These are phyloP conservation scores for Agonopterix heracliana DNA, from an alignment of 2,888 invertebrate species.

Conservation along the genomic window DNA sequence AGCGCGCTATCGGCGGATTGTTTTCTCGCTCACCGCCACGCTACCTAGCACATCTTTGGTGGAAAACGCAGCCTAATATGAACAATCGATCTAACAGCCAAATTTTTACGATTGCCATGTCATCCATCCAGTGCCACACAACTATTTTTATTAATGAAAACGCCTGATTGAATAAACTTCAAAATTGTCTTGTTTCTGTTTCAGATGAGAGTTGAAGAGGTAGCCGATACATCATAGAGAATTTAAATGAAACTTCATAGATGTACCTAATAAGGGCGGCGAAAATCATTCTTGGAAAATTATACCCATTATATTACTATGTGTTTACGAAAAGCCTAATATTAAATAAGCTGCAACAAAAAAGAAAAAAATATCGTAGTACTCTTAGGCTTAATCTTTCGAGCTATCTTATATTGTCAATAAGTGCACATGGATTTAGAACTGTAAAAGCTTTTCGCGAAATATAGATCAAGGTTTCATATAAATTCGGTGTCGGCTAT, in stretches of 20 bases:
- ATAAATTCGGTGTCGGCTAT: slow-evolving; percentile 49
- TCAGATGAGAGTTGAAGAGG: slow-evolving; percentile 76
- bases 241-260: slow-evolving; percentile 71
- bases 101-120: no score
- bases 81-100: neutral
- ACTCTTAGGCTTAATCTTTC: slow-evolving; percentile 68
- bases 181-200: slow-evolving; percentile 24
- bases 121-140: no score
- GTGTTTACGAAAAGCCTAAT: slow-evolving; percentile 71
- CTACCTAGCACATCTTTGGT: no score
- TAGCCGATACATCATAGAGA: slow-evolving; percentile 56
- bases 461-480: slow-evolving; percentile 49
- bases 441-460: slow-evolving; percentile 63
- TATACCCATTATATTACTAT: slow-evolving; percentile 65
- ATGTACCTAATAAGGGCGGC: slow-evolving; percentile 67
- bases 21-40: no score
- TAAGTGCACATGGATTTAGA: slow-evolving; percentile 70
- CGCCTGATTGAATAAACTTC: neutral
- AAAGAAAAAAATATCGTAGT: slow-evolving; percentile 59
- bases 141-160: neutral
- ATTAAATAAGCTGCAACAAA: slow-evolving; percentile 55
- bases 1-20: no score
- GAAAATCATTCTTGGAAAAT: slow-evolving; percentile 61
- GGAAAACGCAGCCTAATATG: no score
- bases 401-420: slow-evolving; percentile 62